Base-by-base conservation (phyloP, 2,113 vertebrate genomes). In the Lagenorhynchus albirostris region DNA sequence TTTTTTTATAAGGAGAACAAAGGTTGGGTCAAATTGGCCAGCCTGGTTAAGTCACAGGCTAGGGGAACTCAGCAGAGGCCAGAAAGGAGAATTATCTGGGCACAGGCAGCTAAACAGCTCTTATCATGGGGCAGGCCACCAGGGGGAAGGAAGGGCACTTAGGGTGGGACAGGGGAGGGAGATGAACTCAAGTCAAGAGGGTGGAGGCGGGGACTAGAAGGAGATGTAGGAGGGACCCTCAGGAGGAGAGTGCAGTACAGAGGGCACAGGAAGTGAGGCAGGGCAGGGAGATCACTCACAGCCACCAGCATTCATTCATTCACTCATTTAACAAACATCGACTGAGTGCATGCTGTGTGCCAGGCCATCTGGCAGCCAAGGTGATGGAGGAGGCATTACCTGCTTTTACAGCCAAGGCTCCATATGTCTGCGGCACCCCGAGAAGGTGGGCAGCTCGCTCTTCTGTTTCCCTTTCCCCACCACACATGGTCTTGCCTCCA, bases 1-100 rank as follows among this genome's bases (percentile, higher is more conserved):
- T 62, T 83, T 77, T 23, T 94, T 79, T 25, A 20, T 71, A 74
- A 91, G 38, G 55, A 93, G 36, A 62, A 47, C 87, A 94, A 84
- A 95, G 20, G 29, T 89, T 67, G 36, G 41, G 33, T 31, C 80
- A 71, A 58, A 65, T 25, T 20, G 73, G 26, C 53, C 84, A 23
- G 21, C 53, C 79, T 21, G 20, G 58, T 62, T 25, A 73, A 53
- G 65, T 62, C 36, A 79, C 33, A 36, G 60, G 44, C 9, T 14
- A 77, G 38, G 76, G 29, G n/a, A 73, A 21, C 36, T 89, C 89
- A 33, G 79, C 47, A 92, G 89, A 91, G 89, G 29, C 68, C 50
- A 76, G 91, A 63, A 60, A 33, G 38, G 60, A 76, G 29, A 47
- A 53, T 74, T 58, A 92, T 88, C 82, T 74, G 63, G 55, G 71